These are phyloP conservation scores for Eupithecia dodoneata DNA, from an alignment of 2,888 invertebrate species.

Conservation along the genomic window DNA sequence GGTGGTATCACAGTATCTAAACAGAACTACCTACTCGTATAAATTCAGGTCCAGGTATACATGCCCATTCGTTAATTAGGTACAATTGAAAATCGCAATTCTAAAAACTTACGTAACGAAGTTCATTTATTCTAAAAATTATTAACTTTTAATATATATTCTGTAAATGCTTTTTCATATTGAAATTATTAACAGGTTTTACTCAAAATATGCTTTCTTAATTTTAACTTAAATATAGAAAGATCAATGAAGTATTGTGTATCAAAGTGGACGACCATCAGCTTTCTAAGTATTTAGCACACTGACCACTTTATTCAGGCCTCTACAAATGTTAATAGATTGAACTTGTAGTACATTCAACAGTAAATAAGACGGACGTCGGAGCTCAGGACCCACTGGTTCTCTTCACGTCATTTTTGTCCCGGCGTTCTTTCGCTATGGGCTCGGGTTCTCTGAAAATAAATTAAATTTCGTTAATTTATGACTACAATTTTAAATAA, in stretches of 20 bases:
- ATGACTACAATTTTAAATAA: slow-evolving; percentile 9
- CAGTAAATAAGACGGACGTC: slow-evolving; percentile 5
- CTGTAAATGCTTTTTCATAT: too few relatives aligned
- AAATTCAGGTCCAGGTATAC: too few relatives aligned
- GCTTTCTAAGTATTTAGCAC: slow-evolving; percentile 2
- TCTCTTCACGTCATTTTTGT: slow-evolving; percentile 24
- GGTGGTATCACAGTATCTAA: too few relatives aligned
- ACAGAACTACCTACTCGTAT: too few relatives aligned
- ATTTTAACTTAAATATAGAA: not conserved
- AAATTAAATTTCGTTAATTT: slow-evolving; percentile 24
- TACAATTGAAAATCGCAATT: too few relatives aligned
- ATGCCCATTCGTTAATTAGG: too few relatives aligned
- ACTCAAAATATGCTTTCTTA: not conserved
- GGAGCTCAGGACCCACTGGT: slow-evolving; percentile 19
- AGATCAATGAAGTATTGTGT: not conserved
- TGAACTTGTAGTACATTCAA: not conserved
- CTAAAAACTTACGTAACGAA: too few relatives aligned
- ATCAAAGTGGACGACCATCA: not conserved
- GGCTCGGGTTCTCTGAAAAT: slow-evolving; percentile 26
- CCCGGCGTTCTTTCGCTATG: slow-evolving; percentile 24
- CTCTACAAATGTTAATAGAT: slow-evolving; percentile 14
- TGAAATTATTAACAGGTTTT: too few relatives aligned
- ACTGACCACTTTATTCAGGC: slow-evolving; percentile 12
- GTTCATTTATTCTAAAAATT: too few relatives aligned
- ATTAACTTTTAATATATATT: too few relatives aligned